These are phyloP conservation scores for Peromyscus attwateri DNA, from an alignment of 2,797 vertebrate species.

Conservation along the genomic window DNA sequence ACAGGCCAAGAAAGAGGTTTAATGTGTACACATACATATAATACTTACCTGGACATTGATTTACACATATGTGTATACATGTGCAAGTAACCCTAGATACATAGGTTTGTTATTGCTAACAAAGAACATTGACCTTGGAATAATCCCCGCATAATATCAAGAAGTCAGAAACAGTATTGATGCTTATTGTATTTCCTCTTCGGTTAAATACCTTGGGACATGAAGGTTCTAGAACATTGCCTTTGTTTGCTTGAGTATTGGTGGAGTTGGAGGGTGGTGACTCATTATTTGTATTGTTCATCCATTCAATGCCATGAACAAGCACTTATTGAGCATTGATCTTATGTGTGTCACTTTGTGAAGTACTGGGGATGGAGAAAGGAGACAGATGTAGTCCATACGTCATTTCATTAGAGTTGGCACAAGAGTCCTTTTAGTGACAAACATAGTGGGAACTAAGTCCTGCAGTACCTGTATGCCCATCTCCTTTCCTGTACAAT, in stretches of 20 bases:
- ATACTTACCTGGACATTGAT: neutral
- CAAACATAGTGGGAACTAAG: neutral
- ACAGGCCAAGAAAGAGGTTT: neutral
- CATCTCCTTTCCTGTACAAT: neutral
- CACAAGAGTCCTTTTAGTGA: neutral
- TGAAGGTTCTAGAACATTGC: neutral
- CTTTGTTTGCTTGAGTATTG: neutral
- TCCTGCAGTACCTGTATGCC: neutral
- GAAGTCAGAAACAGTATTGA: neutral
- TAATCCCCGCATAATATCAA: neutral
- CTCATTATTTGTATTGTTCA: conserved; percentile 1
- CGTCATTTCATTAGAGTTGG: conserved; percentile 17
- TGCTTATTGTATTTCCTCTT: neutral
- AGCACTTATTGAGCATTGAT: neutral
- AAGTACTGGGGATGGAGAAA: neutral
- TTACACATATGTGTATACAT: neutral
- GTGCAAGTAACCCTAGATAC: neutral
- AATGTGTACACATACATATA: neutral
- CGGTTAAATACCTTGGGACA: neutral
- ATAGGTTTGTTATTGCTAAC: neutral
- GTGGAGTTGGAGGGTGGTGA: neutral
- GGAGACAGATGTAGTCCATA: neutral
- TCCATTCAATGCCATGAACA: neutral
- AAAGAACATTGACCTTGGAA: neutral
- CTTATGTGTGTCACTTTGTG: neutral